Conservation (phyloP, 2,113 vertebrate genomes). For the Propithecus coquereli region DNA sequence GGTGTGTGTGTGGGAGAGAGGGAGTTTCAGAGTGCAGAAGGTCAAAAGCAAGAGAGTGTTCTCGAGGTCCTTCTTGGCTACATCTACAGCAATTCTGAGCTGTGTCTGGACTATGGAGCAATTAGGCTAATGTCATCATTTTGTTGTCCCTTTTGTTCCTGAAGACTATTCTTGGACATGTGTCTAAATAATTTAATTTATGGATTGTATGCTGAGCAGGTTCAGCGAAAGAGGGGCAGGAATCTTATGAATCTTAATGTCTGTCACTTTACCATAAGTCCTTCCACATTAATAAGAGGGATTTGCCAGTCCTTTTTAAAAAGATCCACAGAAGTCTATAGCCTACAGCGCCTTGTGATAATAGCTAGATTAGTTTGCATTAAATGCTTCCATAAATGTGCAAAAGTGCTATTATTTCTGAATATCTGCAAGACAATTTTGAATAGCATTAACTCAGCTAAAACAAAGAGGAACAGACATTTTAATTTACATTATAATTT, state of each 20-base stretch:
- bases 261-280: background rate
- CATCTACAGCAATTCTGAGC: background rate
- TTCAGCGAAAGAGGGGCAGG: background rate
- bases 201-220: background rate
- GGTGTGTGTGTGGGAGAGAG: background rate
- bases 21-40: background rate
- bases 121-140: background rate
- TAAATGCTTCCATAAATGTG: conserved; percentile 37
- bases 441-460: conserved; percentile 49
- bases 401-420: conserved; percentile 39
- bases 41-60: background rate
- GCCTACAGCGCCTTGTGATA: conserved; percentile 26
- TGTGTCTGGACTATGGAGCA: background rate
- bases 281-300: background rate
- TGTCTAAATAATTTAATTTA: conserved; percentile 40
- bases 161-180: background rate
- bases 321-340: background rate
- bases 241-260: background rate
- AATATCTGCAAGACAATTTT: conserved; percentile 21
- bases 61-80: background rate
- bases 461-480: conserved; percentile 54
- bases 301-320: background rate
- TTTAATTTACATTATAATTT: conserved; percentile 59
- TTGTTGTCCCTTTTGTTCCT: background rate
- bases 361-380: conserved; percentile 25